Conservation (phyloP, 2,113 vertebrate genomes). For the Scytalopus superciliaris region DNA sequence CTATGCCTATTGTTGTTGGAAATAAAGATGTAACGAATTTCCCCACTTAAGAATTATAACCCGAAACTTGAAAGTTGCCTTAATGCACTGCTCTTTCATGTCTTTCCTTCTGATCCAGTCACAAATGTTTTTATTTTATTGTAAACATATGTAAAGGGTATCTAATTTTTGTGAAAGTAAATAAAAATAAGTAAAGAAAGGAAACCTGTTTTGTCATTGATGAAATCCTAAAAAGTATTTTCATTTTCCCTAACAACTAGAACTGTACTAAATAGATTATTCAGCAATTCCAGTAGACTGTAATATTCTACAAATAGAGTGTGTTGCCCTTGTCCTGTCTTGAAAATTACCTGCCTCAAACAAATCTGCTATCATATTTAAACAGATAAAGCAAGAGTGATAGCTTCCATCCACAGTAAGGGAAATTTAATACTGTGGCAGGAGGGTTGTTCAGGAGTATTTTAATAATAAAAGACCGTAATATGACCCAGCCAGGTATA, state of each 20-base stretch:
- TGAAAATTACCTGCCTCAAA: slow-evolving; percentile 1
- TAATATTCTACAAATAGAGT: neutral
- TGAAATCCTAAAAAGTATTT: neutral
- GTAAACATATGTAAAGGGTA: neutral
- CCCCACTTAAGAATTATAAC: neutral
- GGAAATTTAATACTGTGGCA: neutral
- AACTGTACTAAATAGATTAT: neutral
- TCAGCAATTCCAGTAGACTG: neutral
- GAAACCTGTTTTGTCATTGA: neutral
- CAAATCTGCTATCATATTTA: neutral
- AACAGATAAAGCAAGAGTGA: neutral
- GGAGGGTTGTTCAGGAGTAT: neutral
- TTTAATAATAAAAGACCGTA: slow-evolving; percentile 45
- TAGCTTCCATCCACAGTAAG: neutral
- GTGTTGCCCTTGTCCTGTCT: neutral
- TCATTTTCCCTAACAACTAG: neutral
- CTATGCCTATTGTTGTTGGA: neutral
- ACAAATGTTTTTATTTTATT: neutral
- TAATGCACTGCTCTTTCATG: neutral
- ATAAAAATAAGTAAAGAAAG: neutral
- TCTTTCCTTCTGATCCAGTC: neutral
- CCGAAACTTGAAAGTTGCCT: neutral
- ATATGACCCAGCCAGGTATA: neutral
- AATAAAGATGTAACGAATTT: neutral
- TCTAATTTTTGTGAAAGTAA: neutral